These are phyloP conservation scores for Pachypeltis micranthus DNA, from an alignment of 1,140 invertebrate genomes.

Conservation along the genomic window DNA sequence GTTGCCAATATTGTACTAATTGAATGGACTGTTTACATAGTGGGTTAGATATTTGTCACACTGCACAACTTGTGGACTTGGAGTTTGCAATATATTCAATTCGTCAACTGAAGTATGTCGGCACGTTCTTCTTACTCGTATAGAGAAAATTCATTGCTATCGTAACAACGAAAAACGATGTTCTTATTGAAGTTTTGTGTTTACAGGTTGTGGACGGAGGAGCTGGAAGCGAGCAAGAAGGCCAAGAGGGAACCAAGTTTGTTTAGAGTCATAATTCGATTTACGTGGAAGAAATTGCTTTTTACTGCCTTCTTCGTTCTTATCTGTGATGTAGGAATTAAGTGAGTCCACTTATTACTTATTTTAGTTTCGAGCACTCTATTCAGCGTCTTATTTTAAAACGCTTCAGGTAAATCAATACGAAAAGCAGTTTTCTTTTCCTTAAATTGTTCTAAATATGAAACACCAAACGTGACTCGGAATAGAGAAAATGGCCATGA, in stretches of 20 bases:
- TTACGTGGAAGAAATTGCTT: slow-evolving; percentile 40
- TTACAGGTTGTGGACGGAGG: slow-evolving; percentile 19
- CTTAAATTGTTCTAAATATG: no score
- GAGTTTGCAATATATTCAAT: not conserved
- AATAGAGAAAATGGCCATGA: no score
- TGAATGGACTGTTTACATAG: no score
- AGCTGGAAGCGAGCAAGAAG: slow-evolving; percentile 28
- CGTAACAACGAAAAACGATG: not conserved
- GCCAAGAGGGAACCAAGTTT: slow-evolving; percentile 37
- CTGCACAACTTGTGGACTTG: no score
- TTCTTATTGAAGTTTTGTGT: not conserved
- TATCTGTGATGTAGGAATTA: slow-evolving; percentile 38
- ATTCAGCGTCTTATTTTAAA: no score
- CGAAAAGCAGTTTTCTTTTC: no score
- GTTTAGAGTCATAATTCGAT: slow-evolving; percentile 37
- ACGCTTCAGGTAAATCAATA: no score
- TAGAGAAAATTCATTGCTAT: not conserved
- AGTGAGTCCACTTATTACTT: slow-evolving; percentile 12
- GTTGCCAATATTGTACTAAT: no score
- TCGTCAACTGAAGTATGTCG: not conserved
- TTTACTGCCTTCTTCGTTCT: slow-evolving; percentile 39
- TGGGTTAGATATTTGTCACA: no score
- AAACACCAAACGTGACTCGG: no score
- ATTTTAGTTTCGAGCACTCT: no score
- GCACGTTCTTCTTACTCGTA: not conserved